A percentile compares a stretch with the other conserved stretches of the same genome.
Conservation (phyloP, 2,888 invertebrate species). For the Brachyptera putata region DNA sequence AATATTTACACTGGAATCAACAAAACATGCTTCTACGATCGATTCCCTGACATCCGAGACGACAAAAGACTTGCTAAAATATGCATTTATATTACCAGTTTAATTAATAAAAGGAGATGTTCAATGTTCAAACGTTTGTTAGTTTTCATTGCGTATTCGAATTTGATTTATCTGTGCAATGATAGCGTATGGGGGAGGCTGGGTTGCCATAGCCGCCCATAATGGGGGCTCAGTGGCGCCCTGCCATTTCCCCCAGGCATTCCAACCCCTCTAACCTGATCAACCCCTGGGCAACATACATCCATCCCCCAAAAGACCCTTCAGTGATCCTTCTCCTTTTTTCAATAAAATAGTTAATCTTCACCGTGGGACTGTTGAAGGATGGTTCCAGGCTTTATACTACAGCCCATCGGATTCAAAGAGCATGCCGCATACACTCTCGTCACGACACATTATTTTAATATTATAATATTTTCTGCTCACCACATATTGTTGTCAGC, state of each 20-base stretch:
- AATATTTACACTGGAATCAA: no score
- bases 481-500: background rate
- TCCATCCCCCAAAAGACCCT: constrained; percentile 22
- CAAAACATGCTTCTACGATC: no score
- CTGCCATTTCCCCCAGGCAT: constrained; percentile 22
- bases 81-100: background rate
- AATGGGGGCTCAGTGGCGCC: constrained; percentile 20
- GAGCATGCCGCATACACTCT: background rate
- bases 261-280: constrained; percentile 23
- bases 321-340: constrained; percentile 19
- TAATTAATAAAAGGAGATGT: constrained; percentile 4
- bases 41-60: background rate
- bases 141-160: background rate
- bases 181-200: constrained; percentile 7
- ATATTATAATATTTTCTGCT: background rate
- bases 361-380: constrained; percentile 14
- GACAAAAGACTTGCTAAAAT: constrained; percentile 8
- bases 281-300: constrained; percentile 22
- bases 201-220: constrained; percentile 16
- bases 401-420: background rate
- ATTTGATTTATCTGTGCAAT: constrained; percentile 16
- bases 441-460: no score
- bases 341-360: constrained; percentile 23
- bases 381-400: constrained; percentile 3
- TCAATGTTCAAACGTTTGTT: background rate